phyloP scores from a whole-genome alignment of 1,140 invertebrate species.

The Zaprionus gabonicus region DNA sequence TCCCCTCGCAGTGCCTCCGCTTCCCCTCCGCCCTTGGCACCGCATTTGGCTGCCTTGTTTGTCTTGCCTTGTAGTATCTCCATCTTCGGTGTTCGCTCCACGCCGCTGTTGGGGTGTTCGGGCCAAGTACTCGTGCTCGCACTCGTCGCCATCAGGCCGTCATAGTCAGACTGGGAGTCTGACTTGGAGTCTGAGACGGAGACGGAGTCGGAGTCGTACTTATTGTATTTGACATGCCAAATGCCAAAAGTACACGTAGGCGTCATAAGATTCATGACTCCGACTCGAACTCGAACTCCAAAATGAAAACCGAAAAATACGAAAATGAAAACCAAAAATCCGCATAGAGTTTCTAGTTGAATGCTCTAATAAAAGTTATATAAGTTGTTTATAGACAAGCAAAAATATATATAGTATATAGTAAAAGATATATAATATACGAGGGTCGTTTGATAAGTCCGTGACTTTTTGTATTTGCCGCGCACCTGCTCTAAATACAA shows the following conservation, averaged over 20 bases:
- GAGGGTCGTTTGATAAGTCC: no score
- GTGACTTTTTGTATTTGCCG: no score
- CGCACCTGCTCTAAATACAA: no score
- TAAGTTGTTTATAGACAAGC: no score
- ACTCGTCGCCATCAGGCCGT: constrained; percentile 39
- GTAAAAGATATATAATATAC: background rate
- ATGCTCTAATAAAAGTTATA: constrained; percentile 1
- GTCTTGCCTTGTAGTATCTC: constrained; percentile 44
- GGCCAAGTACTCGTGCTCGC: constrained; percentile 40
- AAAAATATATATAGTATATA: background rate
- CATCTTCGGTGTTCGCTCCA: constrained; percentile 40
- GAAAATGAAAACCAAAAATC: constrained; percentile 8
- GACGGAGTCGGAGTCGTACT: constrained; percentile 56
- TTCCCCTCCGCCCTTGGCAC: background rate
- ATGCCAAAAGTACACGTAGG: constrained; percentile 83
- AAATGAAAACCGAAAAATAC: constrained; percentile 50
- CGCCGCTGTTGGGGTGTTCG: constrained; percentile 24
- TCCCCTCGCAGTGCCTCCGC: background rate
- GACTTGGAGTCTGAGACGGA: background rate
- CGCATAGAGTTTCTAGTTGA: background rate
- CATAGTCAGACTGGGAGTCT: constrained; percentile 11
- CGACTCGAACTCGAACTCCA: constrained; percentile 44
- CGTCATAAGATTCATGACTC: constrained; percentile 80
- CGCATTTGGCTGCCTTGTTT: constrained; percentile 21
- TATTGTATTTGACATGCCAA: constrained; percentile 84